Evolutionary conservation across 2,113 vertebrate species (phyloP).

Genomic region (Psittacus erithacus): DNA sequence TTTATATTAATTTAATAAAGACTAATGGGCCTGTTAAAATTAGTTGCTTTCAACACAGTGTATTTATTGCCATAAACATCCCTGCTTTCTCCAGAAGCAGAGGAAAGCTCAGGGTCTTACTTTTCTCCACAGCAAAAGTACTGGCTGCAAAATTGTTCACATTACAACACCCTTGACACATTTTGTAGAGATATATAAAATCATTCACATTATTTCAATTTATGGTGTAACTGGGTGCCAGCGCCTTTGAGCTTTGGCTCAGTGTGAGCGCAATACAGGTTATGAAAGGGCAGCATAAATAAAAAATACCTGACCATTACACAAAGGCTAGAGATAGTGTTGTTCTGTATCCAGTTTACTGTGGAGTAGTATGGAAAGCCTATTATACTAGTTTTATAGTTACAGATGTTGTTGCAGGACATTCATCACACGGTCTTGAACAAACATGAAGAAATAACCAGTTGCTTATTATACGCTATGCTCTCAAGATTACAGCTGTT

Average conservation of each 20-base stretch:
- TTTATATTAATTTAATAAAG: constrained; percentile 11
- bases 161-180: neutral
- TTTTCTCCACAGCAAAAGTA: neutral
- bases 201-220: constrained; percentile 51
- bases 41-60: neutral
- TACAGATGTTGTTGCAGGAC: neutral
- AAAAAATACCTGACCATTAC: constrained; percentile 10
- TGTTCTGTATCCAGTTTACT: neutral
- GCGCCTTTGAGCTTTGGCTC: constrained; percentile 38
- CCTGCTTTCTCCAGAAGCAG: neutral
- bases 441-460: constrained; percentile 15
- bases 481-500: neutral
- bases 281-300: constrained; percentile 29
- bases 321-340: neutral
- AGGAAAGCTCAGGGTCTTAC: neutral
- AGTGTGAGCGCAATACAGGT: neutral
- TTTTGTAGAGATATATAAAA: constrained; percentile 22
- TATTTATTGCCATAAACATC: constrained; percentile 10
- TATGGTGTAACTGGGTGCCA: constrained; percentile 24
- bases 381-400: constrained; percentile 26
- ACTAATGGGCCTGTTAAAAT: constrained; percentile 11
- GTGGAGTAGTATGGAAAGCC: neutral
- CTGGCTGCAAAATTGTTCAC: neutral
- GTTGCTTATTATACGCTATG: neutral
- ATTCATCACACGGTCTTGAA: constrained; percentile 18